A percentile compares a stretch with the other conserved stretches of the same genome.
Conservation (phyloP, 2,888 invertebrate genomes). For the Agonopterix alstromeriana region DNA sequence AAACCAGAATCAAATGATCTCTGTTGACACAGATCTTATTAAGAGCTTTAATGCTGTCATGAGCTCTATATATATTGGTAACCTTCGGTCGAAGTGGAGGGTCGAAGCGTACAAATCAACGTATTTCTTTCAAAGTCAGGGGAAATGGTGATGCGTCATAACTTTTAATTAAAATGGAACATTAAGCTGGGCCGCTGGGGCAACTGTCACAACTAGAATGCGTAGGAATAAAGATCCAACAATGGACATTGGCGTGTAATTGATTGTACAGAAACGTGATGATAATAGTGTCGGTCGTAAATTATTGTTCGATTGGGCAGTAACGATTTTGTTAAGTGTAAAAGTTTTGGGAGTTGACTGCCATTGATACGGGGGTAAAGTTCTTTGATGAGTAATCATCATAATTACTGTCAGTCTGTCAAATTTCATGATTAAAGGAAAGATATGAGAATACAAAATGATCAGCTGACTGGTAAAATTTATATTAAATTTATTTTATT, state of each 20-base stretch:
- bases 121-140: constrained; percentile 39
- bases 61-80: constrained; percentile 37
- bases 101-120: constrained; percentile 60
- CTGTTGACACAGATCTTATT: constrained; percentile 5
- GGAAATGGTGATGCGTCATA: constrained; percentile 61
- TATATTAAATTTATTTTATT: no score
- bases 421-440: no score
- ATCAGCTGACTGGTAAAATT: no score
- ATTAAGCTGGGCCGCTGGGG: constrained; percentile 49
- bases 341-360: neutral
- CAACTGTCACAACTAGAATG: constrained; percentile 34
- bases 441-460: no score
- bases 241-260: constrained; percentile 57
- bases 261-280: constrained; percentile 47
- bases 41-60: constrained; percentile 13
- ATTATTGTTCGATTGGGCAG: constrained; percentile 33
- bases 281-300: constrained; percentile 35
- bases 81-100: constrained; percentile 39
- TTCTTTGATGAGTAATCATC: no score
- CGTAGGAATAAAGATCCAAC: constrained; percentile 30
- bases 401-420: no score
- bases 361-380: neutral
- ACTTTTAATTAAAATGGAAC: constrained; percentile 70
- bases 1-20: constrained; percentile 21
- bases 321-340: constrained; percentile 48